Conservation (phyloP, 2,113 vertebrate genomes). For the Brachypodius melanocephalos region DNA sequence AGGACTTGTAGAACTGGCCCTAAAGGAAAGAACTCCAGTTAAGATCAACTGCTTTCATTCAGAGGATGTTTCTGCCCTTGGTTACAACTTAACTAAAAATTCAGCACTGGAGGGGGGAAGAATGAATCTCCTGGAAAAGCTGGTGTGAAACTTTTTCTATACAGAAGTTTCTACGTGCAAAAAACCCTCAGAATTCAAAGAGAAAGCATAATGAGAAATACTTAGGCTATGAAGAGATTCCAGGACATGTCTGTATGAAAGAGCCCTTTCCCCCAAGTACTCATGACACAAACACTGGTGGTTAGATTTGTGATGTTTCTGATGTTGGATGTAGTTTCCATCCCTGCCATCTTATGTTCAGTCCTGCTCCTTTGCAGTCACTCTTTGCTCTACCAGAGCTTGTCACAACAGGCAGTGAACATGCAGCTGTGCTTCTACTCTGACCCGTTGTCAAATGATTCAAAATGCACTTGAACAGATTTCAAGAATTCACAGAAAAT, state of each 20-base stretch:
- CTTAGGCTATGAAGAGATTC: neutral
- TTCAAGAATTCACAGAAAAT: neutral
- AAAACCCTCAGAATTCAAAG: neutral
- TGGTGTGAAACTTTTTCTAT: neutral
- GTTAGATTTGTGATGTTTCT: neutral
- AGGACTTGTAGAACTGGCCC: slow-evolving; percentile 95
- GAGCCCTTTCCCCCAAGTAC: neutral
- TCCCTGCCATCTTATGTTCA: neutral
- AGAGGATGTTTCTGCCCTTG: neutral
- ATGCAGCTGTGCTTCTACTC: neutral
- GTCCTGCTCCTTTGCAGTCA: neutral
- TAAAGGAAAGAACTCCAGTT: slow-evolving; percentile 62
- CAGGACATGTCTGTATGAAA: neutral
- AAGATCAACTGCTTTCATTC: neutral
- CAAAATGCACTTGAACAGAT: neutral
- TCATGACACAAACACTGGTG: neutral
- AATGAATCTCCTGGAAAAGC: neutral
- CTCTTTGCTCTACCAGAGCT: neutral
- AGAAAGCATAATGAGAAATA: neutral
- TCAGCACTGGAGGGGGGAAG: neutral
- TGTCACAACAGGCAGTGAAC: neutral
- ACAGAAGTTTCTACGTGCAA: neutral
- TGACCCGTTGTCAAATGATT: neutral
- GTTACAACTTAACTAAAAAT: neutral
- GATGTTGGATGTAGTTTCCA: neutral